A percentile compares a stretch with the other conserved stretches of the same genome.
These are phyloP conservation scores for Cataglyphis cursor DNA, from an alignment of 2,888 invertebrate genomes.

Conservation along the genomic window DNA sequence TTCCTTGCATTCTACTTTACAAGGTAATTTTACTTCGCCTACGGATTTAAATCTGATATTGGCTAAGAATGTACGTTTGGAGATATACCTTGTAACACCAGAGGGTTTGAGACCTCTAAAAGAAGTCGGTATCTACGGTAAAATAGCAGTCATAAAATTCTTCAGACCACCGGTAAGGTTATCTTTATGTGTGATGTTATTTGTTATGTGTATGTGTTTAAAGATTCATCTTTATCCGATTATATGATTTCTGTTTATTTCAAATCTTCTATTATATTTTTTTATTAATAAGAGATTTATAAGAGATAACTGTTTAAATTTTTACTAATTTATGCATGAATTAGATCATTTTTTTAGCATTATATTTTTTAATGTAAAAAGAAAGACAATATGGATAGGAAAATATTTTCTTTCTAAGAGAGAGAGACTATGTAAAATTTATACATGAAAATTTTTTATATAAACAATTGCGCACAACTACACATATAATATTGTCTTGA, in stretches of 20 bases:
- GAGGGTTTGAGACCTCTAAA: constrained; percentile 98
- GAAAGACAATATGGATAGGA: background rate
- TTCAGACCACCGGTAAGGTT: constrained; percentile 94
- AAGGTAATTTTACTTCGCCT: constrained; percentile 98
- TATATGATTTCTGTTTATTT: background rate
- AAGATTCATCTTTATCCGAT: background rate
- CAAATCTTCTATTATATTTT: background rate
- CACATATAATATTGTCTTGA: background rate
- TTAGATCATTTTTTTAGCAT: background rate
- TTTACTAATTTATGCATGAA: background rate
- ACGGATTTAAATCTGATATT: constrained; percentile 98
- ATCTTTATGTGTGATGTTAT: background rate
- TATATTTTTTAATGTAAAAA: background rate
- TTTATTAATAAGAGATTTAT: background rate
- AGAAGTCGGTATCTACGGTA: constrained; percentile 97
- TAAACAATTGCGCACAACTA: background rate
- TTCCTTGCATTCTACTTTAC: constrained; percentile 75
- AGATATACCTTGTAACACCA: constrained; percentile 98
- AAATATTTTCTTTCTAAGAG: background rate
- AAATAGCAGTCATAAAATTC: constrained; percentile 97
- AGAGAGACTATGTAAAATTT: background rate
- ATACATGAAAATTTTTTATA: background rate
- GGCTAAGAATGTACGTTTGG: constrained; percentile 97
- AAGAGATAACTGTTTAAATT: background rate
- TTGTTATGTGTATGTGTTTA: background rate